A percentile compares a stretch with the other conserved stretches of the same genome.
These are phyloP conservation scores for Platyrinchus mystaceus DNA, from an alignment of 2,797 vertebrate species.

Conservation along the genomic window DNA sequence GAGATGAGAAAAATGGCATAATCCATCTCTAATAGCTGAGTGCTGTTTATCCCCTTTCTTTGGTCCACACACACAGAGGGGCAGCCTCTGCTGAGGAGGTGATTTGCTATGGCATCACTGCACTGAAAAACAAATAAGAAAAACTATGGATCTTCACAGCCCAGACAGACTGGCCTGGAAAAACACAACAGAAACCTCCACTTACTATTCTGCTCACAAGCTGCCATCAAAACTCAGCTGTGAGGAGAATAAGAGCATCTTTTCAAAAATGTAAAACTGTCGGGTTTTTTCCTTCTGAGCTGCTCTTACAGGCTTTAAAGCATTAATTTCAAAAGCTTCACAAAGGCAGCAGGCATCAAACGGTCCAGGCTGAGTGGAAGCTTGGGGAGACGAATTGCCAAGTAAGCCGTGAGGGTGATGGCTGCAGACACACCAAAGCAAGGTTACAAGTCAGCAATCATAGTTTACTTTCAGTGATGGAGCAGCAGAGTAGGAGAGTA, in stretches of 20 bases:
- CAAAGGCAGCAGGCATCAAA: conserved; percentile 32
- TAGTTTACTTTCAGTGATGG: not conserved
- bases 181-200: not conserved
- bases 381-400: not conserved
- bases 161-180: not conserved
- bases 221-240: not conserved
- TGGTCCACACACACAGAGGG: not conserved
- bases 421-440: not conserved
- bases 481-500: not conserved
- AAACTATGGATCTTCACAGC: not conserved
- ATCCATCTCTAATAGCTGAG: fast-evolving
- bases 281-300: not conserved
- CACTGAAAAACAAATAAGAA: not conserved
- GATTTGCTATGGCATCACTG: not conserved
- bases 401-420: not conserved
- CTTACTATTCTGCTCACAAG: conserved; percentile 24
- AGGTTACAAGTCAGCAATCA: not conserved
- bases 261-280: conserved; percentile 29
- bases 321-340: conserved; percentile 46
- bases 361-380: not conserved
- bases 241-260: not conserved
- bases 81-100: not conserved
- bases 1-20: not conserved
- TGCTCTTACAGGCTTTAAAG: conserved; percentile 4
- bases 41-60: not conserved